Evolutionary conservation across 2,113 vertebrate species (phyloP).

Genomic region (Petromus typicus): DNA sequence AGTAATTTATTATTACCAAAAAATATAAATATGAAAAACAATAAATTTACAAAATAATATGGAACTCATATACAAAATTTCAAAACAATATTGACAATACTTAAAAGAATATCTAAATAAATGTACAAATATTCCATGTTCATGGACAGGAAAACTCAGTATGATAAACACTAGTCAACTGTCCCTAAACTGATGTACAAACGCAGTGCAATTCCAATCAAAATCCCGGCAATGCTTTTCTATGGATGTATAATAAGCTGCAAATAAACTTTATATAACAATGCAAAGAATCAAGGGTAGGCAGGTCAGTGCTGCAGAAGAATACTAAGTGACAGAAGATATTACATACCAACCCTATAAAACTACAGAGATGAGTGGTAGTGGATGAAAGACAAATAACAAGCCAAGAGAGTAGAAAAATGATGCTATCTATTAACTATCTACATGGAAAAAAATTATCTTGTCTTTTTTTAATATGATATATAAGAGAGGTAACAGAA

Average conservation of each 20-base stretch:
- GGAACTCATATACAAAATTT: neutral
- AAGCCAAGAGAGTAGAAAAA: neutral
- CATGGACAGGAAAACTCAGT: neutral
- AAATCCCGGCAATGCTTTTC: neutral
- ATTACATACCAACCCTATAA: neutral
- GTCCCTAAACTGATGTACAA: neutral
- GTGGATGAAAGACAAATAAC: neutral
- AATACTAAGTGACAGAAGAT: neutral
- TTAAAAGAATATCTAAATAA: neutral
- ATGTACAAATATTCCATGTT: neutral
- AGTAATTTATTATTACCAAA: neutral
- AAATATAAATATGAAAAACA: neutral
- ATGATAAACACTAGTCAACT: neutral
- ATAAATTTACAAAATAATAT: neutral
- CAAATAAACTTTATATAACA: neutral
- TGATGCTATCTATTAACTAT: neutral
- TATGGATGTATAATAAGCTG: neutral
- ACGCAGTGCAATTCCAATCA: neutral
- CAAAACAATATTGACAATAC: neutral
- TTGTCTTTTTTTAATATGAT: neutral
- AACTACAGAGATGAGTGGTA: neutral
- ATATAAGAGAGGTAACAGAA: neutral
- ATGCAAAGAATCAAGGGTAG: slow-evolving; percentile 13
- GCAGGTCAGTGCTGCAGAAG: neutral
- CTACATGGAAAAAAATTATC: neutral